Evolutionary conservation across 1,140 invertebrate species (phyloP), one percentile per base, ranked within the genome.

Genomic region (Gerris buenoi): DNA sequence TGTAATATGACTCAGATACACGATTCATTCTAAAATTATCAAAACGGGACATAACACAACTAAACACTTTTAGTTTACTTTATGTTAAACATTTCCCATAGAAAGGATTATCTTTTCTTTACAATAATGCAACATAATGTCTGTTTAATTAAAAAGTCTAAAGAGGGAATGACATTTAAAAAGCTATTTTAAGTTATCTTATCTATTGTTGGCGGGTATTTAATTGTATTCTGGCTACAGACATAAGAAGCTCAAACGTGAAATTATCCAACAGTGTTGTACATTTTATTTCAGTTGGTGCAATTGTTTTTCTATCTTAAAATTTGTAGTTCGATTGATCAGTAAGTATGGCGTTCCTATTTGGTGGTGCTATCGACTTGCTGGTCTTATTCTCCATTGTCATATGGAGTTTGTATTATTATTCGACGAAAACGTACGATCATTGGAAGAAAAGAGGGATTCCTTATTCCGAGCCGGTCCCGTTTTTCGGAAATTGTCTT

Each of bases 371-470:
- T 5, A 5, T 25, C 5, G 15, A 60, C 23, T 60, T 5, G 33
- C 5, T 46, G 33, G 18, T 46, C 18, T 18, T 46, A 46, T 10
- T 46, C 18, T 46, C 33, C 5, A 18, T 46, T 46, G 33, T 46
- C 5, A 10, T 46, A 18, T 46, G 33, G 33, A 10, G 18, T 46
- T 46, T 46, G 33, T 60, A 60, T 25, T 64, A 61, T 26, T 67
- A 67, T 63, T 63, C 22, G 25, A 46, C 46, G 14, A 46, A 46
- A 33, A 25, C 59, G 23, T 64, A 67, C 28, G 29, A 63, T 10
- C 58, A 64, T 56, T 67, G 66, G 66, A 60, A 67, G 46, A 27
- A 64, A 25, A 64, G 46, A 27, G 5, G n/a, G 5, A 58, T 67
- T 15, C 60, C 60, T 2, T 60, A 46, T 27, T 28, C 29, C 2